Conservation (phyloP, 2,888 invertebrate genomes). For the Ochropacha duplaris region DNA sequence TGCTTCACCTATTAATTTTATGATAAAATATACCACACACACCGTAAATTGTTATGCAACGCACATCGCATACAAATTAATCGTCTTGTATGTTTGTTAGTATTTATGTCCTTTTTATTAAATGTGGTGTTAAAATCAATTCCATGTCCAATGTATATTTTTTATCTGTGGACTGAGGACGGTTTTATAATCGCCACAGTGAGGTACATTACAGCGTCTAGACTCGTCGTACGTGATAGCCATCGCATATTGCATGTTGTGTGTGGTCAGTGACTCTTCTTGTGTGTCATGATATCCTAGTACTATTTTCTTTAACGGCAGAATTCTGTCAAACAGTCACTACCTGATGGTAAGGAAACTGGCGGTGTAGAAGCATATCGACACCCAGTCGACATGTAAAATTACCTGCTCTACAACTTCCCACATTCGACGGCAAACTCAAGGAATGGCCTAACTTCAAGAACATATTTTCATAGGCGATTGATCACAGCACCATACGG, state of each 20-base stretch:
- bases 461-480: too few relatives aligned
- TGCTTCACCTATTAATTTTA: neutral
- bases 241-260: constrained; percentile 27
- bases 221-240: constrained; percentile 30
- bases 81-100: neutral
- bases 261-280: constrained; percentile 38
- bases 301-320: too few relatives aligned
- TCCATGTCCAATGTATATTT: neutral
- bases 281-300: constrained; percentile 8
- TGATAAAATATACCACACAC: neutral
- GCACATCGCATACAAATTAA: neutral
- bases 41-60: neutral
- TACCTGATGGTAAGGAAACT: too few relatives aligned
- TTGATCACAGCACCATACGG: too few relatives aligned
- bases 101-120: neutral
- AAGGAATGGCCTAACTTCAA: too few relatives aligned
- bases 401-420: too few relatives aligned
- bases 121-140: neutral
- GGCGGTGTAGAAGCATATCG: too few relatives aligned
- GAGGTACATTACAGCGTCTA: constrained; percentile 31
- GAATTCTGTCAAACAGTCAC: too few relatives aligned
- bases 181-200: constrained; percentile 25
- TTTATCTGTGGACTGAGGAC: constrained; percentile 14
- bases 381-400: too few relatives aligned
- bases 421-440: too few relatives aligned